phyloP scores from a whole-genome alignment of 2,113 vertebrate genomes.

The Periophthalmus modestus region DNA sequence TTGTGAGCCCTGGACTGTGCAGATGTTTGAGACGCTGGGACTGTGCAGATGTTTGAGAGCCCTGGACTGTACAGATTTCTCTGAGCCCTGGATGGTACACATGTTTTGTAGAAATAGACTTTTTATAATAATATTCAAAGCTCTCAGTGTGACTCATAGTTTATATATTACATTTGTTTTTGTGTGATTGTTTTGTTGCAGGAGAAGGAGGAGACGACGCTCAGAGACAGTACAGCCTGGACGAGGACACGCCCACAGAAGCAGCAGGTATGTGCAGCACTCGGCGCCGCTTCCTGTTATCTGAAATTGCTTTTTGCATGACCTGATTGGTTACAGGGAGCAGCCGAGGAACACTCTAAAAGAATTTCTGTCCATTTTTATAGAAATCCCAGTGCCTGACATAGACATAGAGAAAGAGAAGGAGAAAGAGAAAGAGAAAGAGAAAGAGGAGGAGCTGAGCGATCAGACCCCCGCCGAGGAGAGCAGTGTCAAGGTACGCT shows the following conservation, averaged over 20 bases:
- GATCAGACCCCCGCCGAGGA: conserved; percentile 47
- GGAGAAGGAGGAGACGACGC: conserved; percentile 80
- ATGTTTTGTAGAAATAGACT: not conserved
- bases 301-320: not conserved
- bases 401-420: conserved; percentile 56
- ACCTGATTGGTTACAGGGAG: not conserved
- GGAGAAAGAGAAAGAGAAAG: conserved; percentile 53
- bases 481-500: conserved; percentile 42
- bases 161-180: conserved; percentile 5
- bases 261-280: conserved; percentile 53
- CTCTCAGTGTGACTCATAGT: conserved; percentile 12
- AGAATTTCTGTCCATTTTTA: conserved; percentile 5
- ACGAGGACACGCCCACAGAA: conserved; percentile 64
- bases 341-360: not conserved
- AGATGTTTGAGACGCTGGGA: no score
- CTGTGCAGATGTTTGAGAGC: no score
- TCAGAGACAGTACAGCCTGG: conserved; percentile 74
- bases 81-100: no score
- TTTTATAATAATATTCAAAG: not conserved
- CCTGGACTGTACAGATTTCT: no score
- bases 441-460: conserved; percentile 60
- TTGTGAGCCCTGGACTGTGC: no score
- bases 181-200: conserved; percentile 61
- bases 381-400: conserved; percentile 53
- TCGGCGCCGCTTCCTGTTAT: conserved; percentile 6